Conservation (phyloP, 92 coral and sea anemone species). For the Nematostella vectensis region DNA sequence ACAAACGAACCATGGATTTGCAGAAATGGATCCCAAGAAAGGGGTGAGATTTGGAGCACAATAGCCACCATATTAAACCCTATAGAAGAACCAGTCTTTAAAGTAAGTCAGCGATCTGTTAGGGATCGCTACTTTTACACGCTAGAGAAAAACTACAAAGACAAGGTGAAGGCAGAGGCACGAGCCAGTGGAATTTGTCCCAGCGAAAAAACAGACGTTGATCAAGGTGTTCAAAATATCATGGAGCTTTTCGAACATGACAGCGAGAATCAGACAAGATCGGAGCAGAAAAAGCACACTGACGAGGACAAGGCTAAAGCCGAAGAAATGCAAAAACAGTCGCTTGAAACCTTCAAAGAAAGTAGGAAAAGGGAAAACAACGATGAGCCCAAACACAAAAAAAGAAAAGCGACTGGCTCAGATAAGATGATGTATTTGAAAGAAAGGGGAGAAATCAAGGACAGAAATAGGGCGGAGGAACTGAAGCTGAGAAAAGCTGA, state of each 20-base stretch:
- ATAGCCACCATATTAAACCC: slow-evolving; percentile 22
- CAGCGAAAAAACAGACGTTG: neutral
- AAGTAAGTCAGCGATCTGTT: slow-evolving; percentile 27
- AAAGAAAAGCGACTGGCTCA: neutral
- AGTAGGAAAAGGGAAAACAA: neutral
- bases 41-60: slow-evolving; percentile 23
- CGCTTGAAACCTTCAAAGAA: neutral
- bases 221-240: neutral
- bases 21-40: slow-evolving; percentile 15
- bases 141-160: slow-evolving; percentile 9
- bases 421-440: neutral
- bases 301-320: neutral
- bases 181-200: slow-evolving; percentile 2
- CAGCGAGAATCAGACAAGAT: neutral
- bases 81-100: slow-evolving; percentile 1
- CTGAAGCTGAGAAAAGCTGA: neutral
- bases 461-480: neutral
- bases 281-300: neutral
- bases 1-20: neutral
- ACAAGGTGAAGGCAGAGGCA: neutral
- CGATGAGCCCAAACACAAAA: neutral
- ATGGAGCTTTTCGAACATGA: neutral
- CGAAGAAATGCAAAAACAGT: neutral
- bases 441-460: neutral
- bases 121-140: slow-evolving; percentile 27